Evolutionary conservation across 2,888 invertebrate genomes (phyloP).

Genomic region (Drosophila ustulata): DNA sequence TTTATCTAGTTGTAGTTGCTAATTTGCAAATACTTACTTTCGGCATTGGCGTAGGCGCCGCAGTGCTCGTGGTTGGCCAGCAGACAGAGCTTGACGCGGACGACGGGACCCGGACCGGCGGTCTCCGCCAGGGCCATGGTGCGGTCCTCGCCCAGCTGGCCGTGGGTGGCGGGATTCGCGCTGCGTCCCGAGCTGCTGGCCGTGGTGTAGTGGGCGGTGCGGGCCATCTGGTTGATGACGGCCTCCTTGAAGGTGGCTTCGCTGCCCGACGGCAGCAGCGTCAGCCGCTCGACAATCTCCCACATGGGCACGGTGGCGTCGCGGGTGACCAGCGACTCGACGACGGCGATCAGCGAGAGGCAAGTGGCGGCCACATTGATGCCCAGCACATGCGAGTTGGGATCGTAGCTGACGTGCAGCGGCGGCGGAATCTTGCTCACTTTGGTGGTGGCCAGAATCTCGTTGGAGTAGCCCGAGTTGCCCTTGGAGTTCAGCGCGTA

Average conservation of each 20-base stretch:
- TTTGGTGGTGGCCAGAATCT: conserved; percentile 92
- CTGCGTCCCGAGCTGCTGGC: conserved; percentile 50
- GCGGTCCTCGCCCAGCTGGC: conserved; percentile 86
- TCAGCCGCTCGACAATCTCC: conserved; percentile 91
- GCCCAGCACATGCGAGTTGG: conserved; percentile 90
- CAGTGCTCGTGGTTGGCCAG: conserved; percentile 92
- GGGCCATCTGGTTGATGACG: conserved; percentile 87
- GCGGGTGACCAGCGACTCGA: conserved; percentile 89
- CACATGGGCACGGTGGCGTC: conserved; percentile 87
- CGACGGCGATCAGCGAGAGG: conserved; percentile 90
- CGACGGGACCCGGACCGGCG: conserved; percentile 86
- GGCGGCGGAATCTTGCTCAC: conserved; percentile 94
- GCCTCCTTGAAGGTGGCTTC: conserved; percentile 90
- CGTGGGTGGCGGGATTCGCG: conserved; percentile 22
- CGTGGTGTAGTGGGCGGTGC: conserved; percentile 74
- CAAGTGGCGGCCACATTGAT: conserved; percentile 93
- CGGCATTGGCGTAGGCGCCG: conserved; percentile 93
- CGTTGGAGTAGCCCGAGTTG: conserved; percentile 94
- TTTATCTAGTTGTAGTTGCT: no score
- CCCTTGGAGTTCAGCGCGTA: conserved; percentile 95
- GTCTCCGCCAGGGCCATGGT: conserved; percentile 87
- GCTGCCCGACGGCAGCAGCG: conserved; percentile 89
- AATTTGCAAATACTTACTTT: conserved; percentile 88
- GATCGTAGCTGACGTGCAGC: conserved; percentile 93
- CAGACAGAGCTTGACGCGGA: conserved; percentile 93